Evolutionary conservation across 2,113 vertebrate species (phyloP).

Genomic region (Solea senegalensis): DNA sequence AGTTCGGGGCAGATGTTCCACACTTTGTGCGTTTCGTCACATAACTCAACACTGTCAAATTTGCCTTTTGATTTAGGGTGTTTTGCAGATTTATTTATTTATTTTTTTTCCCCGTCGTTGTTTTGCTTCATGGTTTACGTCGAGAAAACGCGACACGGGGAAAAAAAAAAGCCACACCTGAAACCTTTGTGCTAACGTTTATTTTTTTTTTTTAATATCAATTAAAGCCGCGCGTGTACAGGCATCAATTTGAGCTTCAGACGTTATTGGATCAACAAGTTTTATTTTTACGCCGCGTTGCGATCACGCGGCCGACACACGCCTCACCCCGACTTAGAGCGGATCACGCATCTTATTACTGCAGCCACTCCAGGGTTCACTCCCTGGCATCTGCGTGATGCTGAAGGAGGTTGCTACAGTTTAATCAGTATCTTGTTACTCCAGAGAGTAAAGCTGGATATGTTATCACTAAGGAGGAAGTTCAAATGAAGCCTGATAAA

Average conservation of each 20-base stretch:
- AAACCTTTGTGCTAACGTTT: slow-evolving; percentile 43
- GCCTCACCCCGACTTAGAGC: slow-evolving; percentile 57
- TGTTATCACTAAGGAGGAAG: slow-evolving; percentile 83
- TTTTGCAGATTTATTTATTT: slow-evolving; percentile 30
- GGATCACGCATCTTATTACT: slow-evolving; percentile 77
- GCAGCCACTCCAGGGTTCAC: slow-evolving; percentile 70
- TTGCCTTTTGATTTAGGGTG: slow-evolving; percentile 64
- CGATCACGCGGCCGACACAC: slow-evolving; percentile 37
- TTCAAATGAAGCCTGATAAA: slow-evolving; percentile 83
- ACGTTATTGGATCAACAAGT: slow-evolving; percentile 64
- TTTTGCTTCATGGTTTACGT: background rate
- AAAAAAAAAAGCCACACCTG: slow-evolving; percentile 36
- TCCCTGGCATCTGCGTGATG: slow-evolving; percentile 79
- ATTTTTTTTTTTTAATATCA: no score
- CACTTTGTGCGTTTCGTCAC: slow-evolving; percentile 66
- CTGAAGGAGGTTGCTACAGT: slow-evolving; percentile 80
- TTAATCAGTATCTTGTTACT: slow-evolving; percentile 83
- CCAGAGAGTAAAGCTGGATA: slow-evolving; percentile 81
- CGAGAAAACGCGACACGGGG: slow-evolving; percentile 31
- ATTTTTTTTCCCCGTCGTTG: background rate
- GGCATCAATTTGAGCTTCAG: slow-evolving; percentile 28
- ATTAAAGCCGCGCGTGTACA: no score
- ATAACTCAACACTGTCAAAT: slow-evolving; percentile 73
- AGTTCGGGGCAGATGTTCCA: slow-evolving; percentile 80
- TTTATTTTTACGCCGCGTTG: slow-evolving; percentile 19